Evolutionary conservation across 2,113 vertebrate species (phyloP), one percentile per base, ranked within the genome.

Genomic region (Neodon shergylaensis): DNA sequence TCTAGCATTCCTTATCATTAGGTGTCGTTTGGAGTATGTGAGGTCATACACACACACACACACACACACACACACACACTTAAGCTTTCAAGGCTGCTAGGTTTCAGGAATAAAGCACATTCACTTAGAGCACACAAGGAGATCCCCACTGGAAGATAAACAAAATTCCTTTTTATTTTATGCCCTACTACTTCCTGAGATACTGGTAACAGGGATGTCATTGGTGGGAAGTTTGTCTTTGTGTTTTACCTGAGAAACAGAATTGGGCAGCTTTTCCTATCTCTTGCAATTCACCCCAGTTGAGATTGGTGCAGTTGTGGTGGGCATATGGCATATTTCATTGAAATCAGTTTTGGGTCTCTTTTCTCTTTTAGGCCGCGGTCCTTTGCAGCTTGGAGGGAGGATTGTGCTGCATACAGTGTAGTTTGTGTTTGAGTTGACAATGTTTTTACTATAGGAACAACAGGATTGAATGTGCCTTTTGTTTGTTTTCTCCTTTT

Each of bases 371-470:
- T 70, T 90, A 77, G 79, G 39, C 31, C 88, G 52, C 74, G 61
- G 39, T 83, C 87, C n/a, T 96, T 36, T 68, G 88, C 47, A 74
- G 16, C 28, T 79, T 58, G 21, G 76, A 84, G 61, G 31, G 22
- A n/a, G 21, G 78, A 66, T 92, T 94, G 91, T 87, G 73, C 8
- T 7, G 17, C 74, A 2, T 3, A 33, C 4, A 84, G 13, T 16
- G 10, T 93, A 90, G 95, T 28, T 72, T 47, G 77, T 2, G 0
- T 94, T n/a, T 94, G n/a, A 92, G 44, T 66, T 93, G 72, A 13
- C 28, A 86, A 39, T 68, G 33, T 44, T 97, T 97, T 92, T 92
- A 82, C 66, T 94, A 68, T 54, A 84, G 74, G 42, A 96, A 11
- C 14, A 81, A 72, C 49, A 93, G 68, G 72, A 76, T 8, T 1